Conservation (phyloP, 2,888 invertebrate species). For the Leptopterna dolabrata region DNA sequence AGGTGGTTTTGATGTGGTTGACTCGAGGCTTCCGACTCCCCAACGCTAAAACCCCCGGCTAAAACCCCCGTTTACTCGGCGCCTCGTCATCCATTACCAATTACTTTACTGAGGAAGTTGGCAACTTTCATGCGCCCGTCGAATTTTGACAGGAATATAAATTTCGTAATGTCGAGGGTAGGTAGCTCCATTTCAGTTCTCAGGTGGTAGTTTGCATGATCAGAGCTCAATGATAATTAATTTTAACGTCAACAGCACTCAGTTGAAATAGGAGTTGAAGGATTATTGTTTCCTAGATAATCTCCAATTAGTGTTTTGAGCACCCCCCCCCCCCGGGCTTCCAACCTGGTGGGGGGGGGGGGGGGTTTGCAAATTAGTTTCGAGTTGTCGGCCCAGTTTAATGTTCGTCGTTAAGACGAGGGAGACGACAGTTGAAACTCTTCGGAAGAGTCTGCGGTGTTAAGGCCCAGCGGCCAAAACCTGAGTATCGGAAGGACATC, state of each 20-base stretch:
- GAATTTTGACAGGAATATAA: neutral
- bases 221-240: neutral
- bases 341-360: neutral
- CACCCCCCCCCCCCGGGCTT: neutral
- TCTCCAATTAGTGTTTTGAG: neutral
- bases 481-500: neutral
- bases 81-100: too few species aligned
- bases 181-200: neutral
- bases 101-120: too few species aligned
- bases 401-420: neutral
- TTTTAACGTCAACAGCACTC: neutral
- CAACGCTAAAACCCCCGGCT: neutral
- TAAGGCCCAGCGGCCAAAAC: neutral
- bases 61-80: too few species aligned
- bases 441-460: neutral
- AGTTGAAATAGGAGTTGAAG: neutral
- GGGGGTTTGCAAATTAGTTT: slow-evolving; percentile 13
- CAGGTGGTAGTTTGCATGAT: neutral
- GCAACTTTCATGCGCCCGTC: too few species aligned
- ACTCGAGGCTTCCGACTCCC: neutral
- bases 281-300: neutral
- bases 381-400: slow-evolving; percentile 41
- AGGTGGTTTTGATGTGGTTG: neutral
- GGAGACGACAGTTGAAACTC: neutral
- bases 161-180: neutral